Base-by-base conservation (phyloP, 2,888 invertebrate genomes). In the Drosophila longiperda region DNA sequence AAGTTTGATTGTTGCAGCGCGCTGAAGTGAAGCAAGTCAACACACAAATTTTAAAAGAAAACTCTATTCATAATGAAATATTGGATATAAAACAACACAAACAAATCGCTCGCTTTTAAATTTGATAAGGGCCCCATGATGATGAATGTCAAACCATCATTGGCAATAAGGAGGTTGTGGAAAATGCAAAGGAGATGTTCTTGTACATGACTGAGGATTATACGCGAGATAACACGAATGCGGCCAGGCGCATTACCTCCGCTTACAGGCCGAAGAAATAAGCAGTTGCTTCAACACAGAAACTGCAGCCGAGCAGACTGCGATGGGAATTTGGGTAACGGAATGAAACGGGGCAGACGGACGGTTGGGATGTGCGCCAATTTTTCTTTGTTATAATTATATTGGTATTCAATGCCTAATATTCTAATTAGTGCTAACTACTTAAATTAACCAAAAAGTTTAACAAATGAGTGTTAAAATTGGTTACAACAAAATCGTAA, bases 141-240 rank as follows among this genome's bases (percentile, higher is more conserved):
- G 95, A 95, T 58, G 96, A 97, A 83, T 80, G 86, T 75, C 87
- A 91, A 80, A 94, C 95, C 63, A 97, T 99, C 81, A 96, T 96
- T 75, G 99, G 99, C 23, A 94, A 95, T 40, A 97, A 97, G 90
- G 97, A 97, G 62, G 96, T 96, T 91, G 98, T 99, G 38, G 94
- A 95, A 62, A 98, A 98, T 90, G 98, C 98, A 75, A 97, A 96
- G 92, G 99, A 99, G 90, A 95, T 97, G 92, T 95, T 99, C 84
- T 95, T 98, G 79, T 97, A 96, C 91, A 94, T 98, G 89, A 98
- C 97, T 88, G 97, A 97, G 92, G 97, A 98, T 95, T 97, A 96
- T 92, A 96, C 96, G 91, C 96, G 97, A 94, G 97, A 97, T 87
- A 73, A 71, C 42, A 58, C 49, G 64, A 89, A 81, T 65, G 92